phyloP scores from a whole-genome alignment of 64 coral and sea anemone species.

The Dendronephthya gigantea region DNA sequence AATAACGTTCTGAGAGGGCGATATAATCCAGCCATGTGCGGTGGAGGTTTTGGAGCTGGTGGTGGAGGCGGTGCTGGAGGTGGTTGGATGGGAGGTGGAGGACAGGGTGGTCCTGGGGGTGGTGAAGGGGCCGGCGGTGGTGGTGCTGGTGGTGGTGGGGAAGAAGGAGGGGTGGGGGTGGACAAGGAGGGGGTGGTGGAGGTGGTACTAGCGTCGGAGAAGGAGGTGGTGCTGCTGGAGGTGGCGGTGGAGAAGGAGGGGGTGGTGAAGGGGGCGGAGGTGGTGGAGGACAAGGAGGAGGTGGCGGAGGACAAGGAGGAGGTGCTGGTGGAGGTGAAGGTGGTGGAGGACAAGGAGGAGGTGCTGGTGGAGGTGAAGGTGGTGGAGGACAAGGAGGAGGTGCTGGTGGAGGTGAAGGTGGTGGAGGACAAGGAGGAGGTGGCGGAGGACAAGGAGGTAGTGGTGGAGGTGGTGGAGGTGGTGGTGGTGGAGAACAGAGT shows the following conservation, averaged over 20 bases:
- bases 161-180: not conserved
- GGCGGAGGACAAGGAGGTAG: not conserved
- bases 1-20: not conserved
- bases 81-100: not conserved
- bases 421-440: not conserved
- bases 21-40: not conserved
- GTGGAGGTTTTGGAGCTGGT: not conserved
- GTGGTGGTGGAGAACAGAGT: not conserved
- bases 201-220: not conserved
- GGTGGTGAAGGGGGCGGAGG: not conserved
- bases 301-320: not conserved
- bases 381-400: not conserved
- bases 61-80: not conserved
- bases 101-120: not conserved
- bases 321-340: not conserved
- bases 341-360: not conserved
- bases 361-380: not conserved
- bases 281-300: not conserved
- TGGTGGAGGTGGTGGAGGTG: not conserved
- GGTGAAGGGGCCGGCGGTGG: not conserved
- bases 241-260: not conserved
- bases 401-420: not conserved
- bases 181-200: not conserved
- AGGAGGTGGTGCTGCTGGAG: not conserved
- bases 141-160: not conserved